A percentile compares a stretch with the other conserved stretches of the same genome.
Conservation (phyloP, 2,113 vertebrate species). For the Embiotoca jacksoni region DNA sequence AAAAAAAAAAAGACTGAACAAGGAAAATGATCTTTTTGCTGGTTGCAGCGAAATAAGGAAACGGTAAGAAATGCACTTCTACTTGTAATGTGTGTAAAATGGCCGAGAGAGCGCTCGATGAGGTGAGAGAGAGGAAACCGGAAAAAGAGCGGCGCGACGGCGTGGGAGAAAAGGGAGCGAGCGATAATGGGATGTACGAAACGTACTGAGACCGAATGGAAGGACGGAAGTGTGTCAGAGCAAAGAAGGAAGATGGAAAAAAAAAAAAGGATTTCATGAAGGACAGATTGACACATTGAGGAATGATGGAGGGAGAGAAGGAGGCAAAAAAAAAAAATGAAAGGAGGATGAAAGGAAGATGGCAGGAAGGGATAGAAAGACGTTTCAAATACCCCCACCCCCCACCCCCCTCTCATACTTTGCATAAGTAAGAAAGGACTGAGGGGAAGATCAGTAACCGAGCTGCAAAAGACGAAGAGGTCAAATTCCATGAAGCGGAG, state of each 20-base stretch:
- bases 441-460: background rate
- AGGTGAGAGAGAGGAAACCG: background rate
- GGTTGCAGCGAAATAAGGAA: conserved; percentile 20
- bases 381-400: background rate
- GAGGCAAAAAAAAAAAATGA: background rate
- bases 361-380: background rate
- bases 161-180: background rate
- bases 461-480: background rate
- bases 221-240: too few species aligned
- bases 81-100: background rate
- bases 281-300: too few species aligned
- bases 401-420: too few species aligned
- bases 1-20: background rate
- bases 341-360: background rate
- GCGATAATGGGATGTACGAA: too few species aligned
- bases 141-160: background rate
- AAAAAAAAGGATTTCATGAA: too few species aligned
- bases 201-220: too few species aligned
- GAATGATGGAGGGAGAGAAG: background rate
- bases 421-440: background rate
- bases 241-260: too few species aligned
- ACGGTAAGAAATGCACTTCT: conserved; percentile 24
- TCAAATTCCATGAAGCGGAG: conserved; percentile 2
- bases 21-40: conserved; percentile 29
- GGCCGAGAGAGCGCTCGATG: background rate